A percentile compares a stretch with the other conserved stretches of the same genome.
Evolutionary conservation across 2,888 invertebrate species (phyloP).

Genomic region (Patella ulyssiponensis): DNA sequence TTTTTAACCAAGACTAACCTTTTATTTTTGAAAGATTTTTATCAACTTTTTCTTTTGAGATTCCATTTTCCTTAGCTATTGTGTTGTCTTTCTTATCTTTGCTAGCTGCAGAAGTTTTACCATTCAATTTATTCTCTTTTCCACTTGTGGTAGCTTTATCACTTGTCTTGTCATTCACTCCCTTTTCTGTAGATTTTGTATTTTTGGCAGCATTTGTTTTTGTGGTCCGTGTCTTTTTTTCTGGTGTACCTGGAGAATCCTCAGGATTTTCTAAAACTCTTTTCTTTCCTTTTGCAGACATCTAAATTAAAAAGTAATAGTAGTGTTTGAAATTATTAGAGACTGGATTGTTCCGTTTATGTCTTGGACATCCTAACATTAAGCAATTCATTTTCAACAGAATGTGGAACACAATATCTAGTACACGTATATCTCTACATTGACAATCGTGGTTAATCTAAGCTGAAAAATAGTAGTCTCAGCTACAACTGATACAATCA

Average conservation of each 20-base stretch:
- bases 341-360: too few relatives aligned
- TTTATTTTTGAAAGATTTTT: too few relatives aligned
- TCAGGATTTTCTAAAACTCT: conserved; percentile 18
- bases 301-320: conserved; percentile 36
- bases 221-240: conserved; percentile 10
- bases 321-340: not conserved
- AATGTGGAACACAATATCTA: too few relatives aligned
- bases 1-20: too few relatives aligned
- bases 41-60: too few relatives aligned
- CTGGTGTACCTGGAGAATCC: not conserved
- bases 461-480: too few relatives aligned
- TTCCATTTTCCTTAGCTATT: not conserved
- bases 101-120: not conserved
- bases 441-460: too few relatives aligned
- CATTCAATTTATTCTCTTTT: not conserved
- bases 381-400: too few relatives aligned
- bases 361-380: too few relatives aligned
- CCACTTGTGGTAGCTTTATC: too few relatives aligned
- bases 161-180: not conserved
- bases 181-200: conserved; percentile 15
- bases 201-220: conserved; percentile 31
- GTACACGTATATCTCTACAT: too few relatives aligned
- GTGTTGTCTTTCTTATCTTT: not conserved
- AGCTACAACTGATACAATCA: too few relatives aligned
- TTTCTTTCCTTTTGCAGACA: conserved; percentile 50